These are phyloP conservation scores for Eretmodus cyanostictus DNA, from an alignment of 2,113 vertebrate genomes.

Conservation along the genomic window DNA sequence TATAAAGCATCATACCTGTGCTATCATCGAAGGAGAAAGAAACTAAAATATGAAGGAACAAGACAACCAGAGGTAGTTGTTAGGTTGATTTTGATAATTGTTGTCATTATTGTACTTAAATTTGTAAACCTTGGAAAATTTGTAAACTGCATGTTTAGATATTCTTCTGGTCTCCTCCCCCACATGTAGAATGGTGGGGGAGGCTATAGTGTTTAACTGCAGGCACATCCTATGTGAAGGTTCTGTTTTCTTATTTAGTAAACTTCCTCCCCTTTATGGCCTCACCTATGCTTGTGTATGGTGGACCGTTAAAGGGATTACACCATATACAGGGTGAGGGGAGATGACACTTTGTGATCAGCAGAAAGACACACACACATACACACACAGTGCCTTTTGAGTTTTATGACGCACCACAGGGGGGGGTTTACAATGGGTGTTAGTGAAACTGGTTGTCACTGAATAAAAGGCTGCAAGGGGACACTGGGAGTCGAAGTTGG, in stretches of 20 bases:
- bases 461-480: neutral
- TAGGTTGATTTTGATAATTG: neutral
- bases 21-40: neutral
- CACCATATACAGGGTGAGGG: neutral
- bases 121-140: neutral
- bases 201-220: neutral
- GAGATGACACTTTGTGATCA: neutral
- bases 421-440: rapidly evolving
- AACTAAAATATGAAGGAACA: neutral
- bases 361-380: neutral
- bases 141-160: neutral
- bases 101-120: neutral
- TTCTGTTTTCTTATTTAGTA: neutral
- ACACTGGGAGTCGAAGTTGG: neutral
- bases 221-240: neutral
- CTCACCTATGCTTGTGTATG: neutral
- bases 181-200: neutral
- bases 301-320: neutral
- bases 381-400: neutral
- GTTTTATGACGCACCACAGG: neutral
- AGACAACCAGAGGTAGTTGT: neutral
- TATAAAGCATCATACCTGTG: neutral
- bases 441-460: neutral
- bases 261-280: neutral
- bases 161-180: neutral